A percentile compares a stretch with the other conserved stretches of the same genome.
These are phyloP conservation scores for Gallirallus australis DNA, from an alignment of 2,797 vertebrate genomes.

Conservation along the genomic window DNA sequence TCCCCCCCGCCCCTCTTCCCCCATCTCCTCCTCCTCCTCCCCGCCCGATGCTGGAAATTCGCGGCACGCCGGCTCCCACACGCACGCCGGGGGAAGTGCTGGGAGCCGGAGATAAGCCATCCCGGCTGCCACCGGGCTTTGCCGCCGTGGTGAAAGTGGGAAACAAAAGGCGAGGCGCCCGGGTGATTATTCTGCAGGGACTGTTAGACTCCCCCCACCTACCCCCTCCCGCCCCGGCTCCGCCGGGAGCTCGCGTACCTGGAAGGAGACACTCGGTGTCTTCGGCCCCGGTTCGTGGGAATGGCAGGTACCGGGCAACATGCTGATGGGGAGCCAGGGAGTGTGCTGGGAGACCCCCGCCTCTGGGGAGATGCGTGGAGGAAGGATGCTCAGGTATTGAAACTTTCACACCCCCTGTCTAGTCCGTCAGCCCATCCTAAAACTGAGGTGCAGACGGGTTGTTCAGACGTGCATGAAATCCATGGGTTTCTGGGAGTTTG, in stretches of 20 bases:
- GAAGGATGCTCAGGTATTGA: neutral
- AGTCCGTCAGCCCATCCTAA: neutral
- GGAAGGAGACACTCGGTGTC: neutral
- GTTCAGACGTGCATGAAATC: neutral
- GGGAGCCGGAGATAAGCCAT: constrained; percentile 91
- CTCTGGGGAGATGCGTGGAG: fast-evolving
- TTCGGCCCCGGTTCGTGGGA: neutral
- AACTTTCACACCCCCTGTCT: neutral
- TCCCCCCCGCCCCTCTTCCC: too few species aligned
- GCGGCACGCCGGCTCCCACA: constrained; percentile 85
- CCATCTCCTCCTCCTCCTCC: too few species aligned
- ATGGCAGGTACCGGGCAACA: neutral
- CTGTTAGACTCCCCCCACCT: too few species aligned
- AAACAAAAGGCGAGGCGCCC: neutral
- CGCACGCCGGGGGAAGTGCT: constrained; percentile 90
- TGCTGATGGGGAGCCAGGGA: fast-evolving
- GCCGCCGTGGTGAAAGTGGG: neutral
- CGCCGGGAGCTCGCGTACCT: neutral
- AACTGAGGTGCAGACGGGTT: neutral
- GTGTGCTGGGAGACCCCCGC: fast-evolving
- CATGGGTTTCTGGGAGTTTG: neutral
- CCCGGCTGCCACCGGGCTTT: constrained; percentile 75
- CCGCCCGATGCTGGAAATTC: constrained; percentile 62
- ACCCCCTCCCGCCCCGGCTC: neutral
- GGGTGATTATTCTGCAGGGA: too few species aligned